Percentiles rank a stretch among this genome's conserved stretches.
These are phyloP conservation scores for Cheilosia soror DNA, from an alignment of 2,888 invertebrate genomes.

Conservation along the genomic window DNA sequence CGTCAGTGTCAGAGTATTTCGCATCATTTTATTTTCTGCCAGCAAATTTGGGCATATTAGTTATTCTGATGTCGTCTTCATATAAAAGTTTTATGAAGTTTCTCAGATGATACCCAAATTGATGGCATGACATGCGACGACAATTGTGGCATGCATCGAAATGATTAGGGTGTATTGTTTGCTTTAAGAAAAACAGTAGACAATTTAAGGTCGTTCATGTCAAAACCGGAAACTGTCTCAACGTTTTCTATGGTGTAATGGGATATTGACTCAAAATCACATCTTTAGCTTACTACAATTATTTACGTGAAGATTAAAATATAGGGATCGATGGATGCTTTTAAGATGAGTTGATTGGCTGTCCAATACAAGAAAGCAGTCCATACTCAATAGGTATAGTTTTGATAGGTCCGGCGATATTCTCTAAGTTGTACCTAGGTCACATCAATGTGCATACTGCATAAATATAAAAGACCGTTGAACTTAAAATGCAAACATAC, in stretches of 20 bases:
- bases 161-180: conserved; percentile 50
- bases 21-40: neutral
- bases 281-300: no score
- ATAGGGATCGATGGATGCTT: no score
- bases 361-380: no score
- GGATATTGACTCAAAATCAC: no score
- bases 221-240: neutral
- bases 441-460: no score
- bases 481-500: neutral
- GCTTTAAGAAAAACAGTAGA: conserved; percentile 18
- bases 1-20: neutral
- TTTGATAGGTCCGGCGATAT: no score
- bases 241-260: neutral
- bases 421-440: no score
- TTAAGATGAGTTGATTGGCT: no score
- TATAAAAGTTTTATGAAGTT: conserved; percentile 72
- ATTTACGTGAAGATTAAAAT: no score
- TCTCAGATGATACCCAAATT: conserved; percentile 53
- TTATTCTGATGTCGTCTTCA: conserved; percentile 64
- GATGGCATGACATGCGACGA: conserved; percentile 51
- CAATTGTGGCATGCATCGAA: conserved; percentile 46
- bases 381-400: no score
- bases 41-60: conserved; percentile 26
- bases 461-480: neutral
- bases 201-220: conserved; percentile 6